These are phyloP conservation scores for Zoanthus solanderi DNA, from an alignment of 92 coral and sea anemone species.

Conservation along the genomic window DNA sequence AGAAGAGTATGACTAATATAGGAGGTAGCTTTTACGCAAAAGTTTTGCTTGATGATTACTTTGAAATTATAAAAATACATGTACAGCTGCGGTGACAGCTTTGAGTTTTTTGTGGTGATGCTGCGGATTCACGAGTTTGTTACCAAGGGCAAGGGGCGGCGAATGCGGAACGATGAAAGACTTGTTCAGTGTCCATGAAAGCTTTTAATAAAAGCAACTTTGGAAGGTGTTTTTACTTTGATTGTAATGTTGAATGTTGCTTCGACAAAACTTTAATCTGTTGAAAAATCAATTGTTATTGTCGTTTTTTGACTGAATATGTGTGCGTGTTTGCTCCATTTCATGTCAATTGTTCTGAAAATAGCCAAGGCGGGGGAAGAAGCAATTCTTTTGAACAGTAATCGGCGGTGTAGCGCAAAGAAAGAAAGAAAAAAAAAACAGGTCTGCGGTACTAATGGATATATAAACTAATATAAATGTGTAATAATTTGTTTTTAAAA, in stretches of 20 bases:
- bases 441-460: constrained; percentile 10
- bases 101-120: background rate
- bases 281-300: constrained; percentile 37
- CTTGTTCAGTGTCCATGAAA: background rate
- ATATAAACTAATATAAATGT: constrained; percentile 3
- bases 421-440: background rate
- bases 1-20: background rate
- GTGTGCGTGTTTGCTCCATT: constrained; percentile 21
- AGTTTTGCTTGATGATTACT: background rate
- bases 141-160: constrained; percentile 40
- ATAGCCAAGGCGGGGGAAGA: constrained; percentile 35
- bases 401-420: constrained; percentile 45
- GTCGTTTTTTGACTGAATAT: constrained; percentile 29
- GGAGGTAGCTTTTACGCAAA: background rate
- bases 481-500: constrained; percentile 34
- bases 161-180: constrained; percentile 24
- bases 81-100: background rate
- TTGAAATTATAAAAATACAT: background rate
- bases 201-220: constrained; percentile 14
- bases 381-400: constrained; percentile 1
- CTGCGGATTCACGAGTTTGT: background rate
- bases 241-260: constrained; percentile 40
- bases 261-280: constrained; percentile 30
- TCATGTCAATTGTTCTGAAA: constrained; percentile 34
- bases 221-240: constrained; percentile 25